Percentiles rank a stretch among this genome's conserved stretches.
Conservation (phyloP, 2,113 vertebrate species). For the Gasterosteus nipponicus region DNA sequence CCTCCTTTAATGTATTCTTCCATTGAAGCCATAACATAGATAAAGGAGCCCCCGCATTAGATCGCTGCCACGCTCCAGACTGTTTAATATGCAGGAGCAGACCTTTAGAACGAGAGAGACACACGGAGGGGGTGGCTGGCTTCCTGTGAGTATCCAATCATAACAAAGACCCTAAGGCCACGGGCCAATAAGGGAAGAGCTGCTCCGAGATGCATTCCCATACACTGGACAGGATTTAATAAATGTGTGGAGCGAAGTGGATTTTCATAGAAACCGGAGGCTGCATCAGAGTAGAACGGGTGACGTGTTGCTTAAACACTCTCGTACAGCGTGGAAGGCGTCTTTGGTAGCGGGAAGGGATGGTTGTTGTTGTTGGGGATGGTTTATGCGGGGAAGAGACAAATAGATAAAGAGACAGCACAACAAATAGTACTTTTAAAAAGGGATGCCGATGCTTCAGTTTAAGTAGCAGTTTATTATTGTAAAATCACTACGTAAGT, state of each 20-base stretch:
- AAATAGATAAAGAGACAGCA: not conserved
- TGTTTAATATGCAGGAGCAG: slow-evolving; percentile 70
- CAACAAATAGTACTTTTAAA: not conserved
- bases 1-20: slow-evolving; percentile 19
- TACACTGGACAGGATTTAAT: slow-evolving; percentile 22
- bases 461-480: not conserved
- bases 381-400: not conserved
- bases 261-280: slow-evolving; percentile 26
- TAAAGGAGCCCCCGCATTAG: slow-evolving; percentile 30
- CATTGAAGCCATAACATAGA: slow-evolving; percentile 18
- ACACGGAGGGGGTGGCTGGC: slow-evolving; percentile 44
- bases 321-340: not conserved
- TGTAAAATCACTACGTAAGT: not conserved
- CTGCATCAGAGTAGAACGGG: slow-evolving; percentile 1
- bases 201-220: slow-evolving; percentile 33
- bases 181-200: slow-evolving; percentile 47
- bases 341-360: not conserved
- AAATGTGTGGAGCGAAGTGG: slow-evolving; percentile 23
- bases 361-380: not conserved
- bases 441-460: not conserved
- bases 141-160: slow-evolving; percentile 63
- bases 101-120: slow-evolving; percentile 54
- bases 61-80: slow-evolving; percentile 51
- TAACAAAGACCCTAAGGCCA: slow-evolving; percentile 56
- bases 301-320: slow-evolving; percentile 18